Base-by-base conservation (phyloP, 2,797 vertebrate genomes). In the Megaceryle alcyon region DNA sequence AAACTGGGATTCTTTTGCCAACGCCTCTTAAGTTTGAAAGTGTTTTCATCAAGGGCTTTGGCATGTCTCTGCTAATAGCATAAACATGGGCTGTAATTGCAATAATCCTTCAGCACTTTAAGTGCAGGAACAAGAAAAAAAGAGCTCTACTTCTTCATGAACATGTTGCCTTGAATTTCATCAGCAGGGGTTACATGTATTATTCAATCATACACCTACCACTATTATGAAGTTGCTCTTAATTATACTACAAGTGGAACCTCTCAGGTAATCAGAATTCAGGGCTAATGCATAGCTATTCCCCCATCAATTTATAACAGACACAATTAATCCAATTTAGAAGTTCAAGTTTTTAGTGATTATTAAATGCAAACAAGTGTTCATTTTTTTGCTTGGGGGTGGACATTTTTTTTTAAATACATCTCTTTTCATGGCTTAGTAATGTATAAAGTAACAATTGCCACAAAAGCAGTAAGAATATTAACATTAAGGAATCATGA, bases 261-360 rank as follows among this genome's bases (percentile, higher is more conserved):
- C 97, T 97, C 96, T 97, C 95, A 96, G 95, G 96, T 97, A 97
- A 97, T 97, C 97, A 97, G 96, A 95, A 97, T 97, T 96, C 96
- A 97, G 49, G 86, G 89, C 94, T 97, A 97, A 97, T 97, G 95
- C 90, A 90, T 86, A 96, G 94, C 94, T 97, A 97, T 97, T 97
- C 93, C 94, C 92, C 77, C 80, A 96, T 97, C 95, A 96, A 94
- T 96, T 96, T 97, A 95, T 96, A 97, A 97, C 93, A 96, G 96
- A 96, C 82, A 94, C 89, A 92, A 97, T 97, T 97, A 97, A 97
- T 97, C 93, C 97, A 97, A 97, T 97, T 97, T 97, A 95, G 89
- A 93, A 87, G 95, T 97, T 95, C 92, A 96, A 95, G 93, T 92
- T 96, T 94, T 95, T 84, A 82, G 78, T 93, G 88, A 96, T 94